Evolutionary conservation across 92 coral and sea anemone genomes (phyloP).

Genomic region (Micromussa lordhowensis): DNA sequence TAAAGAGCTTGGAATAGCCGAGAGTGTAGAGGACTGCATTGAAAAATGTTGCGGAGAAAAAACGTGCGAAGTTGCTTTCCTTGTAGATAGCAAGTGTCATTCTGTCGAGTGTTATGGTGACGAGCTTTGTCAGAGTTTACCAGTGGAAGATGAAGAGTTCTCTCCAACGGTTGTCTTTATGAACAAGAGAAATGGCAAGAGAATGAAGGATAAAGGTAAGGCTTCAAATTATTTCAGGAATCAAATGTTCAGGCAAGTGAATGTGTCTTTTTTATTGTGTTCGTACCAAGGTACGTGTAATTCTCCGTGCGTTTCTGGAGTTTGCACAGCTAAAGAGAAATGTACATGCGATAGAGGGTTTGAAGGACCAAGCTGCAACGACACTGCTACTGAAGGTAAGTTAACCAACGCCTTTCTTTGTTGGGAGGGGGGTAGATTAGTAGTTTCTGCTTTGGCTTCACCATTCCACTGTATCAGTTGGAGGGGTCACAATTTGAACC

Average conservation of each 20-base stretch:
- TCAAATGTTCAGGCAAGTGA: not conserved
- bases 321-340: conserved; percentile 80
- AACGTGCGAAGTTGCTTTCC: conserved; percentile 89
- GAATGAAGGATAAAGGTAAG: conserved; percentile 89
- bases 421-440: not conserved
- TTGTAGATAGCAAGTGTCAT: conserved; percentile 78
- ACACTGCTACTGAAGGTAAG: conserved; percentile 77
- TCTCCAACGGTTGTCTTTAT: conserved; percentile 88
- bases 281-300: conserved; percentile 72
- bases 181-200: conserved; percentile 73
- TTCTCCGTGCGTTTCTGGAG: conserved; percentile 77
- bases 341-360: conserved; percentile 94
- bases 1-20: conserved; percentile 79
- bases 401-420: not conserved
- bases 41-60: conserved; percentile 85
- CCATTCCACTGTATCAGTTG: not conserved
- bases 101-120: conserved; percentile 93
- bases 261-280: not conserved
- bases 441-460: not conserved
- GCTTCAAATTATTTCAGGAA: not conserved
- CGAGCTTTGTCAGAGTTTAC: conserved; percentile 90
- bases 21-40: conserved; percentile 88
- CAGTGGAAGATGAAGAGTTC: conserved; percentile 66
- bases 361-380: conserved; percentile 82
- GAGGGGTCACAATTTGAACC: not conserved